phyloP scores from a whole-genome alignment of 2,113 vertebrate species.

The Pelusios castaneus region DNA sequence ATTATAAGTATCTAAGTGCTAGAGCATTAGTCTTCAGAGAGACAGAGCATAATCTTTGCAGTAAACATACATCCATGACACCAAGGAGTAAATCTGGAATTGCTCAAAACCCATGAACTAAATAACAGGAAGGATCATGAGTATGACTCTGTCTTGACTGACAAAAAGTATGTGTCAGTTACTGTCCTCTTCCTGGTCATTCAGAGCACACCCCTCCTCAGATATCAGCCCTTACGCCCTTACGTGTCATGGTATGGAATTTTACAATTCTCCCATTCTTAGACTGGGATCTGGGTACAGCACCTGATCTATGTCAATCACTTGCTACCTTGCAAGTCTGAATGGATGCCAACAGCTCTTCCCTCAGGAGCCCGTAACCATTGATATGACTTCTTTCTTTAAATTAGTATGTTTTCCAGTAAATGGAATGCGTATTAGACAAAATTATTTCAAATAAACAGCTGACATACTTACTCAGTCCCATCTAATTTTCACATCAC shows the following conservation, averaged over 20 bases:
- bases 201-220: no score
- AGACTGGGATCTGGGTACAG: background rate
- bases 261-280: background rate
- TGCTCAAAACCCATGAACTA: background rate
- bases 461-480: background rate
- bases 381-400: background rate
- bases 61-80: background rate
- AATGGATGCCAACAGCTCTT: accelerated
- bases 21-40: background rate
- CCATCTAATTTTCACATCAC: background rate
- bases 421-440: background rate
- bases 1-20: background rate
- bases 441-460: background rate
- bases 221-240: no score
- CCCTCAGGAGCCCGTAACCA: background rate
- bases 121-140: background rate
- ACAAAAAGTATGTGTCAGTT: background rate
- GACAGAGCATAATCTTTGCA: background rate
- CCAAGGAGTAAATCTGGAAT: background rate
- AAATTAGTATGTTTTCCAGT: background rate
- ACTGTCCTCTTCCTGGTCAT: no score
- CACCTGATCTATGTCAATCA: background rate
- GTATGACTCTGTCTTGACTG: background rate
- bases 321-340: background rate
- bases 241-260: no score